Percentiles rank a stretch among this genome's conserved stretches.
Conservation (phyloP, 2,888 invertebrate genomes). For the Antheraea yamamai region DNA sequence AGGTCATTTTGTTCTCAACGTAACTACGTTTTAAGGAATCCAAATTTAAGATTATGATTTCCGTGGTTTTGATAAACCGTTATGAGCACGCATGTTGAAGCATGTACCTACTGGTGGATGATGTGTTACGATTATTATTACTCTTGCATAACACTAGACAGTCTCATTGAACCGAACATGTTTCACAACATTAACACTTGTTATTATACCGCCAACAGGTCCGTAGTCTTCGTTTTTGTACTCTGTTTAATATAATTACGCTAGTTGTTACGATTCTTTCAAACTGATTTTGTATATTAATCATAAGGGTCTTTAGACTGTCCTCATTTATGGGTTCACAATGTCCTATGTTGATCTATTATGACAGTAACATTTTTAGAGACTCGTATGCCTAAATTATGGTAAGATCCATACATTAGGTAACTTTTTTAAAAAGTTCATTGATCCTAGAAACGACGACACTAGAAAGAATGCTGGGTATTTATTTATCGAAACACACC, state of each 20-base stretch:
- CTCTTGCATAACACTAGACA: conserved; percentile 65
- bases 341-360: neutral
- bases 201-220: conserved; percentile 58
- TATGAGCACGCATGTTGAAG: conserved; percentile 57
- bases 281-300: neutral
- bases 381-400: no score
- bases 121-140: conserved; percentile 67
- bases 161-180: conserved; percentile 60
- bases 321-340: neutral
- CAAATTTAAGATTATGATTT: conserved; percentile 46
- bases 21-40: conserved; percentile 8
- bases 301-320: neutral
- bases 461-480: no score
- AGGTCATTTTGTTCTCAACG: neutral
- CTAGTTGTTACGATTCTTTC: neutral
- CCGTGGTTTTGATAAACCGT: conserved; percentile 70
- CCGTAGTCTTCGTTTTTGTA: conserved; percentile 37
- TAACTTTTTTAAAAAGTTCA: no score
- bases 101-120: conserved; percentile 59
- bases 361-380: neutral
- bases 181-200: conserved; percentile 68
- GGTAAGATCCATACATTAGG: no score
- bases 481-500: no score
- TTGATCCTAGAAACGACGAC: no score
- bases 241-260: neutral